phyloP scores from a whole-genome alignment of 2,888 invertebrate genomes.

The Syrphus vitripennis region DNA sequence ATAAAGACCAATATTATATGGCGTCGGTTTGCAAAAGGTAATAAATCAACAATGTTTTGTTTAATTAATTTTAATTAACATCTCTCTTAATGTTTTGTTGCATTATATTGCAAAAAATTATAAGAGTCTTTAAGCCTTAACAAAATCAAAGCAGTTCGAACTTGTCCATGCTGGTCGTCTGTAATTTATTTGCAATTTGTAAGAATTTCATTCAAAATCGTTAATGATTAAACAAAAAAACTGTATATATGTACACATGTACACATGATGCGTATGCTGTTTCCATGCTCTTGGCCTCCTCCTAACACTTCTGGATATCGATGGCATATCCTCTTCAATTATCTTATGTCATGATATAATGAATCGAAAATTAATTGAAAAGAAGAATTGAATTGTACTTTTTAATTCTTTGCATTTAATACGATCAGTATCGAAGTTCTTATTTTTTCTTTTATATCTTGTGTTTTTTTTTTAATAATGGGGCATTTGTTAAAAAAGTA shows the following conservation, averaged over 20 bases:
- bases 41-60: slow-evolving; percentile 17
- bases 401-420: neutral
- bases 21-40: slow-evolving; percentile 26
- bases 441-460: neutral
- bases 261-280: neutral
- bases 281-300: neutral
- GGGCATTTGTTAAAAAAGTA: neutral
- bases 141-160: slow-evolving; percentile 24
- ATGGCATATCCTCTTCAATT: neutral
- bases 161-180: slow-evolving; percentile 6
- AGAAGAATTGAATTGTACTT: neutral
- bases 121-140: neutral
- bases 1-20: neutral
- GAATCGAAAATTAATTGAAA: neutral
- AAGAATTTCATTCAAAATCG: neutral
- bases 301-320: neutral
- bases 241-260: too few species aligned
- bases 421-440: neutral
- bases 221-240: slow-evolving; percentile 24
- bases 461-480: neutral
- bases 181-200: neutral
- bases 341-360: neutral
- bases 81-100: neutral
- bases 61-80: slow-evolving; percentile 16
- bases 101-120: neutral